phyloP scores from a whole-genome alignment of 30 jellyfish, hydroid and myxozoan genomes.

The Pelagia noctiluca region DNA sequence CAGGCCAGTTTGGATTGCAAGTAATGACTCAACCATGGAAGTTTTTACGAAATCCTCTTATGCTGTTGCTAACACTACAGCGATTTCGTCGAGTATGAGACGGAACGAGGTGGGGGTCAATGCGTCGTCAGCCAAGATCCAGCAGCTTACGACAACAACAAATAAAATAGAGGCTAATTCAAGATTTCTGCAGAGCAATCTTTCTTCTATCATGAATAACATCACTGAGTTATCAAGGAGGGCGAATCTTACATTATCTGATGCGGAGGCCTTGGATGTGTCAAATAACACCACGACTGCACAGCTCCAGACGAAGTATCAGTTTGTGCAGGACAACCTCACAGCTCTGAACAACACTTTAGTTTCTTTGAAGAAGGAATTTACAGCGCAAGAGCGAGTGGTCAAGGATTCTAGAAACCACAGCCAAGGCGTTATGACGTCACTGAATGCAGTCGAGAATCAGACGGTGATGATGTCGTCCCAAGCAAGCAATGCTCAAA shows the following conservation, averaged over 20 bases:
- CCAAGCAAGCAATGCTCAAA: slow-evolving; percentile 43
- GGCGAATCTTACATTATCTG: background rate
- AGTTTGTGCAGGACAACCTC: slow-evolving; percentile 12
- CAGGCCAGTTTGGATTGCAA: background rate
- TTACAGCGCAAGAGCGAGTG: background rate
- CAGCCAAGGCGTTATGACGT: background rate
- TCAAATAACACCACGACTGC: slow-evolving; percentile 6
- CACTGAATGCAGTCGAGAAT: slow-evolving; percentile 2
- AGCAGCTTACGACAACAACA: slow-evolving; percentile 31
- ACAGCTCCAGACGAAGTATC: slow-evolving; percentile 6
- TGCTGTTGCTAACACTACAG: slow-evolving; percentile 14
- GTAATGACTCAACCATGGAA: slow-evolving; percentile 6
- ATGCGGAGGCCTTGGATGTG: slow-evolving; percentile 28
- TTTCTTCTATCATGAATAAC: slow-evolving; percentile 14
- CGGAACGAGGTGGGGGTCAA: slow-evolving; percentile 14
- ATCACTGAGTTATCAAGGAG: slow-evolving; percentile 21
- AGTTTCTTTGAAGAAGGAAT: background rate
- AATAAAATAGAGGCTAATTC: slow-evolving; percentile 7
- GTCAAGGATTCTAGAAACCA: background rate
- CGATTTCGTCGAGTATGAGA: background rate
- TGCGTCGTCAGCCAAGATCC: slow-evolving; percentile 23
- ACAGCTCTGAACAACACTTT: slow-evolving; percentile 38
- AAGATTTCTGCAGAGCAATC: slow-evolving; percentile 14
- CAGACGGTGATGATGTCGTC: slow-evolving; percentile 7
- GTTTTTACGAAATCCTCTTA: slow-evolving; percentile 7